Base-by-base conservation (phyloP, 2,888 invertebrate genomes). In the Clostera curtula region DNA sequence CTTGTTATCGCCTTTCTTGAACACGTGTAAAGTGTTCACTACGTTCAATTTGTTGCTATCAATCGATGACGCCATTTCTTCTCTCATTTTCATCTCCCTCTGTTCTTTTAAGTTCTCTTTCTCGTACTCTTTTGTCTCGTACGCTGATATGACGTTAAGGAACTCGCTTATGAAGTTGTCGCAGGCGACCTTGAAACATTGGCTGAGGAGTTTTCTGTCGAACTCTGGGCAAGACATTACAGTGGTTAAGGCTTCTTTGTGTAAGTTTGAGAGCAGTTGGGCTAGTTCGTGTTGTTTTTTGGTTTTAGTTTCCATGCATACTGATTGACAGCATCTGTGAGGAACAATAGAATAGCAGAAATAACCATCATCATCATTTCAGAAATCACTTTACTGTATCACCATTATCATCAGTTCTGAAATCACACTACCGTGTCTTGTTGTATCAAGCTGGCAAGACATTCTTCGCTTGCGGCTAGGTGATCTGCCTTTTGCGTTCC, bases 151-250 rank as follows among this genome's bases (percentile, higher is more conserved):
- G 0, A 64, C 51, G 24, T 68, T 70, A 0, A 76, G 34, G 20
- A 85, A 74, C 8, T 75, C 74, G 42, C 62, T 69, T 15, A 85
- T 39, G 53, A 86, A 88, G 16, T 58, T 61, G 29, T 85, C 75
- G 32, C 86, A 75, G 1, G 86, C 62, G 5, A 85, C 66, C 51
- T 75, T 74, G 31, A 88, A 84, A 35, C 85, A 82, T 3, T 85
- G 71, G 13, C 65, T 57, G 4, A 88, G 55, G 19, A 87, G 68
- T 56, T 80, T 80, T 28, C 80, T 77, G 48, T 85, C 80, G 40
- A 86, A 86, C 37, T 82, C 82, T 2, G 71, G 61, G 25, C 79
- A 77, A 1, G 65, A 56, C 58, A 87, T 74, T 25, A 87, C 71
- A 12, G 76, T 68, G 40, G 63, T 75, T 46, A 84, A 52, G 10